Evolutionary conservation across 2,888 invertebrate genomes (phyloP), one percentile per base, ranked within the genome.

Genomic region (Ctenicera cuprea): DNA sequence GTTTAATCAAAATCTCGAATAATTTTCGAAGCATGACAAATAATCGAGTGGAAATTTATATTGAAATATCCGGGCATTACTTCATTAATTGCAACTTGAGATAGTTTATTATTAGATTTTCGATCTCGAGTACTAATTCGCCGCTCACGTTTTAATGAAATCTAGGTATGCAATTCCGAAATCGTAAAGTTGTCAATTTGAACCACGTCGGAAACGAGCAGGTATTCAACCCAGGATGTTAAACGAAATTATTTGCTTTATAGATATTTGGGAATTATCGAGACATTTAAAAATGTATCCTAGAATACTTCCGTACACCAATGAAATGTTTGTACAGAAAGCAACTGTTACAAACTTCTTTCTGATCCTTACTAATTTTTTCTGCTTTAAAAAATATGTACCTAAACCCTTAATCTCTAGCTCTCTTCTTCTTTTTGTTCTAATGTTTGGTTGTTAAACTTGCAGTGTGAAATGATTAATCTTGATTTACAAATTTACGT

Each of bases 101-200:
- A 85, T 85, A 84, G 84, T 85, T 84, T 84, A 85, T 85, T 85
- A 85, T 85, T 85, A 85, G 85, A 85, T 85, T 85, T 83, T 83
- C 67, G 75, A 73, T 75, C 75, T 75, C 70, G 57, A 71, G 74
- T 50, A 71, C 71, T 75, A 75, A 75, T 75, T 75, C 75, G 72
- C 72, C 75, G 75, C 69, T 75, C 72, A 62, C 75, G 71, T 69
- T 75, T 75, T 75, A 75, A 75, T 75, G 71, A 72, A 75, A 72
- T 72, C 72, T 63, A 72, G 72, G 68, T 72, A 72, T 74, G 71
- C 70, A 70, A 71, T 66, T 74, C 64, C 69, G 64, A 74, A 74
- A 74, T 74, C 71, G 74, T 74, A 71, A 74, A 74, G 71, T 71
- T 74, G 71, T 74, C 71, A 67, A 59, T 71, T 71, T 43, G 62